These are phyloP conservation scores for Troides oblongomaculatus DNA, from an alignment of 2,888 invertebrate species.

Conservation along the genomic window DNA sequence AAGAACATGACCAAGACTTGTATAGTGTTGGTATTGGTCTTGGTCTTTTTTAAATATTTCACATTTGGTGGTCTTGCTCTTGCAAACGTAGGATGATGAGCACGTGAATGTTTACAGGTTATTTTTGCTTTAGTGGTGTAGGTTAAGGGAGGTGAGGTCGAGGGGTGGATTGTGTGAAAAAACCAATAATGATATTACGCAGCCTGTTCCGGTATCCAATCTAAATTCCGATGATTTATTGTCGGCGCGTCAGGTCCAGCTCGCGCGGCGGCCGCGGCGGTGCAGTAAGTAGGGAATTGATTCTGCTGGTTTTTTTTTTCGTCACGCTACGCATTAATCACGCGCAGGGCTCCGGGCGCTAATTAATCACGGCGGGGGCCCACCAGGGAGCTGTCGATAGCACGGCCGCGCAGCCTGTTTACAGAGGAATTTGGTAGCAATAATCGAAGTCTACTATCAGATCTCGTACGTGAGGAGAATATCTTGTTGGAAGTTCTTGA, in stretches of 20 bases:
- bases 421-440: slow-evolving; percentile 29
- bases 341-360: slow-evolving; percentile 29
- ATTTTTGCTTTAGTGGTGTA: too few species aligned
- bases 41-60: too few species aligned
- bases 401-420: slow-evolving; percentile 28
- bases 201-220: slow-evolving; percentile 10
- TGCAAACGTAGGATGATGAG: too few species aligned
- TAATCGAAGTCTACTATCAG: slow-evolving; percentile 35
- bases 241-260: slow-evolving; percentile 17
- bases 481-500: background rate
- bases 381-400: slow-evolving; percentile 28
- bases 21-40: too few species aligned
- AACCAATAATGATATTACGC: too few species aligned
- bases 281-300: slow-evolving; percentile 34
- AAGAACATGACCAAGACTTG: too few species aligned
- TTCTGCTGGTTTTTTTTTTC: slow-evolving; percentile 36
- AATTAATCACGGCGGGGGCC: slow-evolving; percentile 38
- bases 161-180: too few species aligned
- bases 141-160: too few species aligned
- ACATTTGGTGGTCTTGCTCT: too few species aligned
- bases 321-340: slow-evolving; percentile 38
- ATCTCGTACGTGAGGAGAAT: slow-evolving; percentile 26
- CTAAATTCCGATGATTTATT: slow-evolving; percentile 23
- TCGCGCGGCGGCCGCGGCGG: background rate
- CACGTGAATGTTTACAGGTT: too few species aligned